Percentiles rank a stretch among this genome's conserved stretches.
phyloP scores from a whole-genome alignment of 2,113 vertebrate genomes.

The Cisticola juncidis region DNA sequence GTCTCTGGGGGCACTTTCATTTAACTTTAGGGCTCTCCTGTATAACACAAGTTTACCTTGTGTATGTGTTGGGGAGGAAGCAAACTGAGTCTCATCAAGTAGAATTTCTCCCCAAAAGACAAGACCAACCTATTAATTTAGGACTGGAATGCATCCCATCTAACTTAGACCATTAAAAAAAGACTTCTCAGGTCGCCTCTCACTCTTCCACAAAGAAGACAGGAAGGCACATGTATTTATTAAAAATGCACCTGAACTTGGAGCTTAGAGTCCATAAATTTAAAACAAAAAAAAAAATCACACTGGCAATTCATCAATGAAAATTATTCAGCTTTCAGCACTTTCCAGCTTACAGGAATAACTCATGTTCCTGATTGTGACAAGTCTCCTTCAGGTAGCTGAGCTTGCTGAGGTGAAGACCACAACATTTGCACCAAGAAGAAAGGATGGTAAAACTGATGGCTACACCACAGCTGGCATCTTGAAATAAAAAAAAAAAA shows the following conservation, averaged over 20 bases:
- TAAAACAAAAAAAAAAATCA: background rate
- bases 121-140: background rate
- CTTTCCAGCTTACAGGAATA: background rate
- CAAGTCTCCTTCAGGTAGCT: background rate
- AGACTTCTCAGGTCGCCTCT: background rate
- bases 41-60: background rate
- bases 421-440: background rate
- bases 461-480: background rate
- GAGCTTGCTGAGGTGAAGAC: background rate
- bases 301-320: background rate
- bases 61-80: background rate
- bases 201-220: background rate
- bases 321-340: background rate
- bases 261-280: background rate
- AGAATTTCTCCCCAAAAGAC: background rate
- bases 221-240: background rate
- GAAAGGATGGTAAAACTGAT: background rate
- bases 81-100: background rate
- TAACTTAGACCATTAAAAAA: background rate
- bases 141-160: background rate
- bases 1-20: background rate
- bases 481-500: background rate
- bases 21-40: background rate
- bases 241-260: background rate
- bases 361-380: background rate